Evolutionary conservation across 1,140 invertebrate species (phyloP).

Genomic region (Drosophila mauritiana): DNA sequence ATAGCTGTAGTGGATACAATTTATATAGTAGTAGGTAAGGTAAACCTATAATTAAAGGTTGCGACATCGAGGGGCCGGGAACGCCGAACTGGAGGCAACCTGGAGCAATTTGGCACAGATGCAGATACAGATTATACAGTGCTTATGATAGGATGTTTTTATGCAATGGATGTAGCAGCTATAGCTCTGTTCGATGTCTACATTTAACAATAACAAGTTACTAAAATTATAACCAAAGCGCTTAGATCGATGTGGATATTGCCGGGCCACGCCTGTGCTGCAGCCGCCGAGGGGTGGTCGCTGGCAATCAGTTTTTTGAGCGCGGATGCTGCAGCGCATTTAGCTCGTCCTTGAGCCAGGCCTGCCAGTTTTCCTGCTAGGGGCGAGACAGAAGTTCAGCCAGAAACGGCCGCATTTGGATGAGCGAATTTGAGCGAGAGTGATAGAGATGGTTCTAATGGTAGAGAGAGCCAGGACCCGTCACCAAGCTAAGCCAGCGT

Average conservation of each 20-base stretch:
- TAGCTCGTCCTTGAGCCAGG: slow-evolving; percentile 79
- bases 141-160: slow-evolving; percentile 31
- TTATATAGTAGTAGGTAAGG: slow-evolving; percentile 44
- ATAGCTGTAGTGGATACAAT: slow-evolving; percentile 60
- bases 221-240: slow-evolving; percentile 73
- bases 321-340: slow-evolving; percentile 73
- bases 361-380: slow-evolving; percentile 75
- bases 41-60: slow-evolving; percentile 60
- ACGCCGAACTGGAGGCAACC: slow-evolving; percentile 26
- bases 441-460: not conserved
- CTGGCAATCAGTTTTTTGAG: slow-evolving; percentile 73
- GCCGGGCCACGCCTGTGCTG: slow-evolving; percentile 31
- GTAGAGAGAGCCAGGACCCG: slow-evolving; percentile 42
- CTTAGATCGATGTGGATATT: slow-evolving; percentile 57
- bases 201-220: slow-evolving; percentile 80
- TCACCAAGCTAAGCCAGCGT: slow-evolving; percentile 60
- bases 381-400: slow-evolving; percentile 60
- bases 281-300: slow-evolving; percentile 28
- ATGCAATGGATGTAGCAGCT: slow-evolving; percentile 41
- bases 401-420: slow-evolving; percentile 37
- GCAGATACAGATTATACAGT: slow-evolving; percentile 42
- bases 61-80: slow-evolving; percentile 8
- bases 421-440: slow-evolving; percentile 23
- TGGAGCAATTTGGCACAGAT: slow-evolving; percentile 72
- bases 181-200: slow-evolving; percentile 53